Percentiles rank a stretch among this genome's conserved stretches.
Evolutionary conservation across 2,888 invertebrate species (phyloP).

Genomic region (Platycheirus rosarum): DNA sequence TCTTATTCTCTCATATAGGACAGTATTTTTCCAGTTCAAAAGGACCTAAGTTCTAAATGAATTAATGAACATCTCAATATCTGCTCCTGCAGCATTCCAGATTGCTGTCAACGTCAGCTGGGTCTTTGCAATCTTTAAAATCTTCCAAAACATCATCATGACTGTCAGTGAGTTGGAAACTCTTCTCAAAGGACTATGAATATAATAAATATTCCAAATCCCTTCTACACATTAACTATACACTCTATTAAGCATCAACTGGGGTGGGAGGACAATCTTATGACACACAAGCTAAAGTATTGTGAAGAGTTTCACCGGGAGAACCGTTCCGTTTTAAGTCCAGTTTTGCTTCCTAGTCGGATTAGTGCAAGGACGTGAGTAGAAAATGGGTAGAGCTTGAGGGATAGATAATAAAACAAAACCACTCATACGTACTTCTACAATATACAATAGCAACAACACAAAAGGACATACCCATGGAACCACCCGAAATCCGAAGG

Average conservation of each 20-base stretch:
- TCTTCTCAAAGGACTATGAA: neutral
- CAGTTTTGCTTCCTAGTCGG: conserved; percentile 32
- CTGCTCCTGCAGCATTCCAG: too few species aligned
- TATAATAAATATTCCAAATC: neutral
- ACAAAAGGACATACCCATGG: conserved; percentile 17
- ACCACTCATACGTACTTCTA: conserved; percentile 23
- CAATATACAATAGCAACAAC: neutral
- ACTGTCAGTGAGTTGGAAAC: neutral
- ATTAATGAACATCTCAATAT: too few species aligned
- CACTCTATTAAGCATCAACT: neutral
- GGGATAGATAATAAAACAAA: neutral
- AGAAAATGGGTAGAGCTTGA: conserved; percentile 37
- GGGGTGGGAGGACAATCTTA: conserved; percentile 37
- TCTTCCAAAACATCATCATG: neutral
- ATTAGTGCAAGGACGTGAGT: conserved; percentile 10
- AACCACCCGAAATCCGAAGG: conserved; percentile 42
- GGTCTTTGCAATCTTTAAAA: too few species aligned
- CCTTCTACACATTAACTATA: neutral
- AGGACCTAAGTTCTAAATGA: too few species aligned
- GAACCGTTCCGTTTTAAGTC: conserved; percentile 50
- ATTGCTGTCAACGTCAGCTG: too few species aligned
- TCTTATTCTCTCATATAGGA: too few species aligned
- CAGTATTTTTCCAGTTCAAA: too few species aligned
- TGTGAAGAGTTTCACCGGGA: conserved; percentile 41
- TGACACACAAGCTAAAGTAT: conserved; percentile 55